These are phyloP conservation scores for Pterostichus niger DNA, from an alignment of 2,888 invertebrate genomes.

Conservation along the genomic window DNA sequence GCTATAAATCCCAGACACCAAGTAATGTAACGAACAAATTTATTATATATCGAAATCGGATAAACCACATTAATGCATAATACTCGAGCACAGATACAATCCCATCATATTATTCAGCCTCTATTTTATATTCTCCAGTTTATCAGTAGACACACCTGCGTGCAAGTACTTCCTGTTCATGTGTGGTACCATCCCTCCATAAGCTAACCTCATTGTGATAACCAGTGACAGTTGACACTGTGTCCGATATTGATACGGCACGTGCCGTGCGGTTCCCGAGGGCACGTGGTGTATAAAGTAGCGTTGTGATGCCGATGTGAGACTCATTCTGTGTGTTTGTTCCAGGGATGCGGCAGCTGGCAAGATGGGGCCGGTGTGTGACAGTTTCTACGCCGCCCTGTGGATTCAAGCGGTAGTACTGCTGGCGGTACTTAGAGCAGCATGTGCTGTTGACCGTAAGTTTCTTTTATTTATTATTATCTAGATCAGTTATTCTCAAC, in stretches of 20 bases:
- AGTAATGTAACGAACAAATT: too few species aligned
- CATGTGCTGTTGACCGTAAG: conserved; percentile 59
- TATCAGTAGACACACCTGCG: conserved; percentile 36
- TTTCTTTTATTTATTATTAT: conserved; percentile 18
- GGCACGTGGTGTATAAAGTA: neutral
- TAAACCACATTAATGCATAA: too few species aligned
- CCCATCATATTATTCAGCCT: too few species aligned
- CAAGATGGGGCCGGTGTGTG: conserved; percentile 69
- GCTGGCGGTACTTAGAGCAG: conserved; percentile 58
- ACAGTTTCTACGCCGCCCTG: conserved; percentile 50
- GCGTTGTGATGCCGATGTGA: neutral
- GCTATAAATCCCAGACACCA: too few species aligned
- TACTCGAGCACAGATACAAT: too few species aligned
- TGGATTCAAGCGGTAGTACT: conserved; percentile 54
- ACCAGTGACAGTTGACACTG: neutral
- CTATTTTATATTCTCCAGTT: neutral
- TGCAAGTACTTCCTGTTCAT: conserved; percentile 52
- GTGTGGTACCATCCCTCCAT: conserved; percentile 30
- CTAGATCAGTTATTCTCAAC: too few species aligned
- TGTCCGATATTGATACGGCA: conserved; percentile 12
- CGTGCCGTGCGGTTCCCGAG: conserved; percentile 15
- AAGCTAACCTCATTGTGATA: neutral
- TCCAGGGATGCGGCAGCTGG: conserved; percentile 75
- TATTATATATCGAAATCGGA: too few species aligned
- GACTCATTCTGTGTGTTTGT: conserved; percentile 68